Percentiles rank a stretch among this genome's conserved stretches.
Conservation (phyloP, 92 coral and sea anemone species). For the Virgularia gustaviana region DNA sequence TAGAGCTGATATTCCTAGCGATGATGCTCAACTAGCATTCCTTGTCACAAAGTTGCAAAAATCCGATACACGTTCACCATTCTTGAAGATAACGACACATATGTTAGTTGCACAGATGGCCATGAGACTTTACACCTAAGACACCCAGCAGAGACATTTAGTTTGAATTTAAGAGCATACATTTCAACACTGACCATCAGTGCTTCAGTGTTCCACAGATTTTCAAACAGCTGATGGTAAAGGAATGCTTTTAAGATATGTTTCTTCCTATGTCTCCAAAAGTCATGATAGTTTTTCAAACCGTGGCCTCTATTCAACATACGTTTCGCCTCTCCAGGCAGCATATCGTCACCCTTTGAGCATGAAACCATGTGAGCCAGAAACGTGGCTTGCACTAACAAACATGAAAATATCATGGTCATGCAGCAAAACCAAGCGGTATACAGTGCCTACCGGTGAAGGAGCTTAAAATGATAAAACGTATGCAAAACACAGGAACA, state of each 20-base stretch:
- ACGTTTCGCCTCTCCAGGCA: slow-evolving; percentile 16
- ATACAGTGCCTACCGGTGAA: not conserved
- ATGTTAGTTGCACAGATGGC: too few species aligned
- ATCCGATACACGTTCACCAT: too few species aligned
- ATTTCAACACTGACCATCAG: not conserved
- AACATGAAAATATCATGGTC: slow-evolving; percentile 15
- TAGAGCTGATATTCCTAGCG: slow-evolving; percentile 16
- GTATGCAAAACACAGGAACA: not conserved
- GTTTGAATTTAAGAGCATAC: not conserved
- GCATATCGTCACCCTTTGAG: not conserved
- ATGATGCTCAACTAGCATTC: not conserved
- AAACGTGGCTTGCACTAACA: slow-evolving; percentile 7
- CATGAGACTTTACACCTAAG: not conserved
- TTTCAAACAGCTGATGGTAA: slow-evolving; percentile 2
- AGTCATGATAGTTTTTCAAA: not conserved
- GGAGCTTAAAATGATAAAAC: not conserved
- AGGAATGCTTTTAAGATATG: slow-evolving; percentile 18
- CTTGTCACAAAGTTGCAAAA: not conserved
- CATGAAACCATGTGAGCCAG: slow-evolving; percentile 10
- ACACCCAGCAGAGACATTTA: not conserved
- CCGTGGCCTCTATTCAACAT: not conserved
- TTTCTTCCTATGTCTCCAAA: not conserved
- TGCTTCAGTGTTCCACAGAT: slow-evolving; percentile 1
- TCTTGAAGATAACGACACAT: too few species aligned
- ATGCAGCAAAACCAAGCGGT: not conserved